Conservation (phyloP, 2,113 vertebrate genomes). For the Acrocephalus kingi region DNA sequence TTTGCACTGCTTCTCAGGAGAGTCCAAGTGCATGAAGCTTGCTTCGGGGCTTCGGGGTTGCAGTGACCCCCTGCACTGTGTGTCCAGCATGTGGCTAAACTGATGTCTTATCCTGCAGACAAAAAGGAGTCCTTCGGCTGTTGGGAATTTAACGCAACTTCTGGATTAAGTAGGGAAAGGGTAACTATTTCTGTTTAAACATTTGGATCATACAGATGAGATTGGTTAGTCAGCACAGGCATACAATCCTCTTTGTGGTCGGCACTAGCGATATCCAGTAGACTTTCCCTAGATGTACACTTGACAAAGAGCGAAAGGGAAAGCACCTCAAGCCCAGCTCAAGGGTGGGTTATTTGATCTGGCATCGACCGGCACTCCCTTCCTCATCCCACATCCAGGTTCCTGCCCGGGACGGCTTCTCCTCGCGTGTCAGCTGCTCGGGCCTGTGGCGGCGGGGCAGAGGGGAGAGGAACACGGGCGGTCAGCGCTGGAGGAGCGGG, state of each 20-base stretch:
- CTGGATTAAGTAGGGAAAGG: background rate
- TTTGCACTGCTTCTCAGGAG: background rate
- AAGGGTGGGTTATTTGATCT: background rate
- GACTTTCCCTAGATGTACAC: background rate
- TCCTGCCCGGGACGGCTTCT: background rate
- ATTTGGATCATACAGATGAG: accelerated
- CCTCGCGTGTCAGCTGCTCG: background rate
- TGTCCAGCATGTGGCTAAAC: accelerated
- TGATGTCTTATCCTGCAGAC: accelerated
- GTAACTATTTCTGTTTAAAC: background rate
- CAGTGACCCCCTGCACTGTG: background rate
- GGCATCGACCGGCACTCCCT: background rate
- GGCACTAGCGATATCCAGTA: accelerated
- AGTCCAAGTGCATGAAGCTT: accelerated
- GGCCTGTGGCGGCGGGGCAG: background rate
- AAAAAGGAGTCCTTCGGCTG: background rate
- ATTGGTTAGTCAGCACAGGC: accelerated
- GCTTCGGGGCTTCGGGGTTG: too few species aligned
- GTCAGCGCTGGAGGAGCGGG: background rate
- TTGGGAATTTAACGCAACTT: background rate
- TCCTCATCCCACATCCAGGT: background rate
- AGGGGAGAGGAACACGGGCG: background rate
- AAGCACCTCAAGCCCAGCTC: background rate
- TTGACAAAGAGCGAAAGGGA: background rate
- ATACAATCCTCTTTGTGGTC: background rate